Base-by-base conservation (phyloP, 2,113 vertebrate species). In the Proterorhinus semilunaris region DNA sequence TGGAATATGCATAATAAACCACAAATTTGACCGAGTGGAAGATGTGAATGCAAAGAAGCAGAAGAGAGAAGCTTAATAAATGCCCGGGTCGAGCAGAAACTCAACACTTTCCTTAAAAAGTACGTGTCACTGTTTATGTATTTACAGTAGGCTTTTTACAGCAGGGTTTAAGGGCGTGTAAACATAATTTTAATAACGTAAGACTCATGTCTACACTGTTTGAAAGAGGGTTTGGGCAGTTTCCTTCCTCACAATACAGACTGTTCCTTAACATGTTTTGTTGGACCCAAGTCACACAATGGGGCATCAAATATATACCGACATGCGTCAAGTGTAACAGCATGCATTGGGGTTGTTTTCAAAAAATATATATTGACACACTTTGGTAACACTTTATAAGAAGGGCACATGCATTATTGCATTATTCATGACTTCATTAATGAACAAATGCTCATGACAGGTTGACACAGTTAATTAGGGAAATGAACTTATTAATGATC, bases 1-100 rank as follows among this genome's bases (percentile, higher is more conserved):
- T 36, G 27, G 27, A 36, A 36, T 36, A 36, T 36, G 27, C 27
- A 36, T 36, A 36, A 5, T 36, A 36, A 36, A 36, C 27, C 27
- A 36, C 27, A 77, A 65, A 80, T 75, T 74, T 80, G 78, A 65
- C 79, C 68, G 62, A 65, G 57, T 5, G 36, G 51, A 65, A 70
- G 45, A 8, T 5, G 58, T 11, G 43, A 46, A 12, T 0, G 16
- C 69, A 21, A 71, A 49, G 55, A 53, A 13, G 47, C 15, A 47
- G 36, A 68, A 74, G 65, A 51, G 55, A 71, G 51, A 71, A 8
- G 12, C 15, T 8, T 42, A 55, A 51, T 61, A 61, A 54, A 75
- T 53, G 3, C 55, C 17, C 43, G 27, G 55, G 27, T 7, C 2
- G 1, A 7, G 21, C 12, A 43, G 8, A 42, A 42, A 59, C 36